These are phyloP conservation scores for Novumbra hubbsi DNA, from an alignment of 2,797 vertebrate genomes.

Conservation along the genomic window DNA sequence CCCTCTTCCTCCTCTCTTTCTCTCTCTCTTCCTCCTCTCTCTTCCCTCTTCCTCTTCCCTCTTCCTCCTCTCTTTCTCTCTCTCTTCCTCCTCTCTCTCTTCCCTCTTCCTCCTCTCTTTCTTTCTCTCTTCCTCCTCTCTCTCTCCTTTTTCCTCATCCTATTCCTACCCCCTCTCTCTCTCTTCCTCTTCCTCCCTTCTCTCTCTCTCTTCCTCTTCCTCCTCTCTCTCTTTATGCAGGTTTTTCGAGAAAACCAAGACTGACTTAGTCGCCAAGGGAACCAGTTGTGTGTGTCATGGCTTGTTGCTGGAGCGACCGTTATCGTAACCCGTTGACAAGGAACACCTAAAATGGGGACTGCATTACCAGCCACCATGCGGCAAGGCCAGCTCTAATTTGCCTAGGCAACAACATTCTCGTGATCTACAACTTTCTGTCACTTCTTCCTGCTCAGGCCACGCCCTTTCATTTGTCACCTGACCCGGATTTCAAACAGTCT, in stretches of 20 bases:
- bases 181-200: conserved; percentile 8
- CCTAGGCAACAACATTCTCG: conserved; percentile 43
- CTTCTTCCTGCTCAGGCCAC: conserved; percentile 25
- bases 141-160: too few relatives aligned
- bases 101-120: not conserved
- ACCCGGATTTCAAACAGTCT: conserved; percentile 35
- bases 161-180: not conserved
- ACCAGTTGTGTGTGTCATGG: conserved; percentile 60
- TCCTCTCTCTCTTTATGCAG: conserved; percentile 28
- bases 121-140: too few relatives aligned
- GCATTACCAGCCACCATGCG: conserved; percentile 44
- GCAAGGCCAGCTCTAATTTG: conserved; percentile 60
- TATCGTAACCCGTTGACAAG: conserved; percentile 51
- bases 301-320: conserved; percentile 52
- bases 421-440: conserved; percentile 29
- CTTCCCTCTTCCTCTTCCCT: not conserved
- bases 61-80: not conserved
- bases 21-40: not conserved
- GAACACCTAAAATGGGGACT: conserved; percentile 72
- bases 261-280: conserved; percentile 18
- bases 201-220: conserved; percentile 15
- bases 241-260: conserved; percentile 11
- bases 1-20: too few relatives aligned
- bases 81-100: too few relatives aligned
- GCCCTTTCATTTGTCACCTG: conserved; percentile 22